Base-by-base conservation (phyloP, 2,888 invertebrate species). In the Psylliodes chrysocephalus region DNA sequence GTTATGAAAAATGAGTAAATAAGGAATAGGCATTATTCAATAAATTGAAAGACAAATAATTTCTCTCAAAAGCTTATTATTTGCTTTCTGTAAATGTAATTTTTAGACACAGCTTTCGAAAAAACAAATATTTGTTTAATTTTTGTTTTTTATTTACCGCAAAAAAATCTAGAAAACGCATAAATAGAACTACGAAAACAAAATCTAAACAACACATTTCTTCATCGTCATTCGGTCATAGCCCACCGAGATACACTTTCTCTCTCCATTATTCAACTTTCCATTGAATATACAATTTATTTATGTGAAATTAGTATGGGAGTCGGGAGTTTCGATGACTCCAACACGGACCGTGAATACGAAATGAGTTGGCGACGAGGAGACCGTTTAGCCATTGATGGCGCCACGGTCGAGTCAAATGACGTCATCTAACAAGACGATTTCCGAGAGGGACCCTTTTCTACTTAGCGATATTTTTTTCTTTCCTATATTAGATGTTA, bases 391-490 rank as follows among this genome's bases (percentile, higher is more conserved):
- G 12, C 56, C 33, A 57, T 61, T 56, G 64, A 57, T 57, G 64
- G 64, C 64, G 64, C 64, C 61, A 57, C 30, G 47, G 56, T 38
- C 28, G 33, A 46, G 42, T 53, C 46, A 61, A 61, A 65, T 65
- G 64, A 56, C 61, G 61, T 65, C 64, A 65, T 60, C 61, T 52
- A 53, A 52, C 56, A 46, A 53, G 56, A 61, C 61, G 57, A 57
- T 60, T 65, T 64, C 57, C 56, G 57, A 57, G 52, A 53, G 55
- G 40, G 30, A 38, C 61, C 38, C 47, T 47, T 14, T 54, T 38
- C 54, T 54, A 38, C 49, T 47, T 38, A 55, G 40, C 54, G 19
- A 30, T 44, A 53, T 60, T 60, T 60, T 61, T 61, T 60, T 61
- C 61, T 22, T 46, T 53, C 38, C 54, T n/a, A 19, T 30, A 61